A percentile compares a stretch with the other conserved stretches of the same genome.
Conservation (phyloP, 2,113 vertebrate genomes). For the Scomber colias region DNA sequence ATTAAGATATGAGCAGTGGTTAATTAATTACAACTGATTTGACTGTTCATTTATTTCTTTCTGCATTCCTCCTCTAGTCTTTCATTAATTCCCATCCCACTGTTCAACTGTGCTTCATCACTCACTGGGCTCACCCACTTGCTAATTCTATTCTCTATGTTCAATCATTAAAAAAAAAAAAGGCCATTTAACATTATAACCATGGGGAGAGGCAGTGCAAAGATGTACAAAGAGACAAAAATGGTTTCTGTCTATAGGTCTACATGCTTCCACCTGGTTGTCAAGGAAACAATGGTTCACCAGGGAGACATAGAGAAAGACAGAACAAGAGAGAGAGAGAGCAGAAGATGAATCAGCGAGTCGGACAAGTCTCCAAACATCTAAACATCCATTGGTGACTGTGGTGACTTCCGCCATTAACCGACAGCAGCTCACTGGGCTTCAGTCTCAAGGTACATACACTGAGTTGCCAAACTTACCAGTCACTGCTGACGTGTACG, state of each 20-base stretch:
- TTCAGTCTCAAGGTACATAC: background rate
- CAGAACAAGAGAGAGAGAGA: background rate
- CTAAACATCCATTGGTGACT: constrained; percentile 45
- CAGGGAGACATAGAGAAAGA: constrained; percentile 1
- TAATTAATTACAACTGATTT: constrained; percentile 20
- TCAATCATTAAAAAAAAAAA: background rate
- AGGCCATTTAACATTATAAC: constrained; percentile 13
- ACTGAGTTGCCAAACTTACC: background rate
- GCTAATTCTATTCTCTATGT: background rate
- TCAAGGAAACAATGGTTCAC: constrained; percentile 71
- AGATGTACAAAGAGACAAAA: constrained; percentile 41
- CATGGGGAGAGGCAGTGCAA: constrained; percentile 12
- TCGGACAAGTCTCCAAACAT: constrained; percentile 41
- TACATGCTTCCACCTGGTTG: constrained; percentile 65
- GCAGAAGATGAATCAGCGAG: constrained; percentile 41
- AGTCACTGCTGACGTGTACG: background rate
- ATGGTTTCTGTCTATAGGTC: constrained; percentile 37
- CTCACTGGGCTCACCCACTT: background rate
- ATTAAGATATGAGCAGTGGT: constrained; percentile 13
- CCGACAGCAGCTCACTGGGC: constrained; percentile 39
- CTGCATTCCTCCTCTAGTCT: background rate
- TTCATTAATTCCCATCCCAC: constrained; percentile 9
- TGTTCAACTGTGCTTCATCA: constrained; percentile 1
- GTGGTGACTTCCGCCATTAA: constrained; percentile 47
- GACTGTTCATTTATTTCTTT: background rate